Base-by-base conservation (phyloP, 1,140 invertebrate genomes). In the Philotrypesis tridentata region DNA sequence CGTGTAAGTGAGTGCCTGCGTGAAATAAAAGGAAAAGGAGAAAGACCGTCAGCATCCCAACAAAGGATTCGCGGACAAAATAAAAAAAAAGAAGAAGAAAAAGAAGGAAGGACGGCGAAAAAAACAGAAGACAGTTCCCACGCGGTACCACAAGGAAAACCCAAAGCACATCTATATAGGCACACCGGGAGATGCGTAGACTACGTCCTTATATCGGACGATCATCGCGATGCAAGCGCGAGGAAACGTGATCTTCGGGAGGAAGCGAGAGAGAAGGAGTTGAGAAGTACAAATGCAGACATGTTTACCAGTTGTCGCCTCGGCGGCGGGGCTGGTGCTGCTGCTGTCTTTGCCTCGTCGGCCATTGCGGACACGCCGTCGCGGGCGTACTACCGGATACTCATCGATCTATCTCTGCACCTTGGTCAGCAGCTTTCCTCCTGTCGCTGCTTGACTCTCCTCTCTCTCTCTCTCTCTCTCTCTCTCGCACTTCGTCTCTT, bases 221-320 rank as follows among this genome's bases (percentile, higher is more conserved):
- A n/a, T n/a, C n/a, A n/a, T n/a, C n/a, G 43, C 12, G 43, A 55
- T 21, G 17, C 14, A 55, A 7, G 21, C 48, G 48, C 7, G n/a
- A 7, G 17, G 17, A 55, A n/a, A n/a, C n/a, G n/a, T n/a, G n/a
- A n/a, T n/a, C n/a, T n/a, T n/a, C n/a, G 48, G 21, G 48, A 55
- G 48, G 9, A 37, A 55, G 48, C 5, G 17, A 21, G 48, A n/a
- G 48, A 55, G 48, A 29, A 25, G n/a, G 61, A 65, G 25, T 27
- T n/a, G n/a, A 55, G 48, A 55, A 17, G 21, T 55, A 55, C 17
- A 55, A 65, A 65, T 65, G 61, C 9, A 65, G 61, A 65, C 61
- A 65, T 77, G 67, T 82, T 90, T 90, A 92, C 91, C 91, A 92
- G 88, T 90, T 91, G 91, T 86, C 91, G 90, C 87, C 88, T 88